Evolutionary conservation across 2,797 vertebrate genomes (phyloP).

Genomic region (Dromococcyx pavoninus): DNA sequence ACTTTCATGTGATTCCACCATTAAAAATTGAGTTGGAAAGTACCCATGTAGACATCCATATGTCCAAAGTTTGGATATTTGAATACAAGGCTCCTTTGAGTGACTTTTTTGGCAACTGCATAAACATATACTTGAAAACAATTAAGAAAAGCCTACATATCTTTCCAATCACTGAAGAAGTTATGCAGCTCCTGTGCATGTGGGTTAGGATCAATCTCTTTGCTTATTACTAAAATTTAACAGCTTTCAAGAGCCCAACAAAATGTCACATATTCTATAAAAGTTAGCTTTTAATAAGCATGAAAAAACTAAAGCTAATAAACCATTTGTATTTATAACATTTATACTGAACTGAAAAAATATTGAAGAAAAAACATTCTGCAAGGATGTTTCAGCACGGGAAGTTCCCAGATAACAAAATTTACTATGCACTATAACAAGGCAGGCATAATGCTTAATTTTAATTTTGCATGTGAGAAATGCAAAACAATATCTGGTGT

Average conservation of each 20-base stretch:
- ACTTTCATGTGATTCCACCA: accelerated
- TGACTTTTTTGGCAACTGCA: background rate
- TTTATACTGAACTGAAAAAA: background rate
- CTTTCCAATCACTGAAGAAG: background rate
- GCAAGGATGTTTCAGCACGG: background rate
- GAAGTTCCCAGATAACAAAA: background rate
- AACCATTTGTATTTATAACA: background rate
- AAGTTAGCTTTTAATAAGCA: background rate
- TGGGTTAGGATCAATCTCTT: background rate
- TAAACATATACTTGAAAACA: background rate
- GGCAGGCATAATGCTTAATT: background rate
- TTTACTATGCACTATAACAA: background rate
- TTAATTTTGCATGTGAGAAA: background rate
- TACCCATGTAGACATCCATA: background rate
- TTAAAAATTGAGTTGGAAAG: background rate
- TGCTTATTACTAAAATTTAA: background rate
- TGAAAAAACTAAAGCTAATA: background rate
- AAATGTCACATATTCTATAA: background rate
- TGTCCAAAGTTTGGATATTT: background rate
- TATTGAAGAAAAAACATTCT: background rate
- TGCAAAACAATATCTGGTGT: background rate
- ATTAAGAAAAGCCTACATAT: background rate
- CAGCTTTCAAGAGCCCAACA: background rate
- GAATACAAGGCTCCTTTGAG: background rate
- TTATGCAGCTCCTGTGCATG: accelerated